A percentile compares a stretch with the other conserved stretches of the same genome.
Evolutionary conservation across 2,797 vertebrate species (phyloP).

Genomic region (Brotula barbata): DNA sequence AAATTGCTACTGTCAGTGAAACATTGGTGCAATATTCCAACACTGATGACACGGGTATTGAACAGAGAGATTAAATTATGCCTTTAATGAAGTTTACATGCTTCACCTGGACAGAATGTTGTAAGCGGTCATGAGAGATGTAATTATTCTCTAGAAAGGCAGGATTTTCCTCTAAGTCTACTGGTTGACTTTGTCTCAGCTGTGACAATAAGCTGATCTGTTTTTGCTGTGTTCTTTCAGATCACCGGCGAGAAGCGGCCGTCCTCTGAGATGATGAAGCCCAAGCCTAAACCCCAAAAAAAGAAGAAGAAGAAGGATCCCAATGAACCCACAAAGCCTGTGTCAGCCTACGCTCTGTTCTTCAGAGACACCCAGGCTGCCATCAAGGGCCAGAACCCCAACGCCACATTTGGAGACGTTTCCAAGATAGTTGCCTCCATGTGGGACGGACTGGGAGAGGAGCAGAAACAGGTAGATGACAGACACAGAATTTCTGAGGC

Average conservation of each 20-base stretch:
- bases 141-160: slow-evolving; percentile 21
- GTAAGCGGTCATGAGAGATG: slow-evolving; percentile 26
- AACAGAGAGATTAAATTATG: slow-evolving; percentile 36
- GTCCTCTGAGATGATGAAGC: slow-evolving; percentile 91
- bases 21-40: slow-evolving; percentile 44
- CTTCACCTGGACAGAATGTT: slow-evolving; percentile 41
- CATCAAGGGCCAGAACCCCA: slow-evolving; percentile 98
- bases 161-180: neutral
- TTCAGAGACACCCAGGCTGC: slow-evolving; percentile 98
- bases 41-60: slow-evolving; percentile 11
- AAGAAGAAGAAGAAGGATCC: slow-evolving; percentile 99
- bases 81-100: slow-evolving; percentile 47
- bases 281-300: slow-evolving; percentile 96
- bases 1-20: slow-evolving; percentile 38
- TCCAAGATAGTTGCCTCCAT: slow-evolving; percentile 99
- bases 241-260: slow-evolving; percentile 95
- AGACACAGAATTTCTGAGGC: neutral
- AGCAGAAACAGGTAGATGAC: slow-evolving; percentile 91
- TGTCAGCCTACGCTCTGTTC: slow-evolving; percentile 97
- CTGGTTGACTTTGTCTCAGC: slow-evolving; percentile 10
- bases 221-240: slow-evolving; percentile 75
- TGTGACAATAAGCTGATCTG: slow-evolving; percentile 56
- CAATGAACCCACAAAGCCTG: slow-evolving; percentile 95
- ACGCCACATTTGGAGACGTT: slow-evolving; percentile 95
- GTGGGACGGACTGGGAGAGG: slow-evolving; percentile 98